Evolutionary conservation across 1,140 invertebrate genomes (phyloP), one percentile per base, ranked within the genome.

Genomic region (Drosophila tristis): DNA sequence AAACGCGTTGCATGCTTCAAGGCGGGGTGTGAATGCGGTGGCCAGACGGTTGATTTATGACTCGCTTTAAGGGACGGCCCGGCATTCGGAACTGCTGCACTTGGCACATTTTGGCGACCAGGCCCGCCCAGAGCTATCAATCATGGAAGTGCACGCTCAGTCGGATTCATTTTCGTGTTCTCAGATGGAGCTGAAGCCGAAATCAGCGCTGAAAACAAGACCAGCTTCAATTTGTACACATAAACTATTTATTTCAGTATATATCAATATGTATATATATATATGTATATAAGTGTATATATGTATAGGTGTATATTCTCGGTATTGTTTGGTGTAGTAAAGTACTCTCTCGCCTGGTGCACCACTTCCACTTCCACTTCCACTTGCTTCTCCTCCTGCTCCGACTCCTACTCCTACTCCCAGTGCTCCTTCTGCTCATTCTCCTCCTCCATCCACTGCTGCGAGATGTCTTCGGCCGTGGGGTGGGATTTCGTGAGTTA

Each of bases 241-340:
- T 87, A 86, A 86, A 86, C 80, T 82, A 86, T 86, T 81, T 86
- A 87, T 87, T 82, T 76, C 29, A 61, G 60, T 78, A 87, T 85
- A 77, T 82, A 66, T 67, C 39, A 63, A 73, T 61, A 61, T 62
- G n/a, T n/a, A 47, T 72, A 39, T 78, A 63, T 61, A 31, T 74
- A 61, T 66, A 48, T 75, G 54, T 65, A 75, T 74, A 61, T 49
- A 50, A 47, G 61, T 67, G 50, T 63, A 53, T 74, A 56, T 31
- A 53, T 74, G 51, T 31, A 58, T 65, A 56, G 60, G 60, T 74
- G 71, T 74, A 74, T 74, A 74, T 55, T 39, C 9, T 65, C 55
- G 61, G 25, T 74, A 66, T 84, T 71, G 65, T 71, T 48, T 75
- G 35, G 43, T 80, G 72, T 56, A 49, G 58, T 57, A 74, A 58